Conservation (phyloP, 2,888 invertebrate species). For the Melipona beecheii region DNA sequence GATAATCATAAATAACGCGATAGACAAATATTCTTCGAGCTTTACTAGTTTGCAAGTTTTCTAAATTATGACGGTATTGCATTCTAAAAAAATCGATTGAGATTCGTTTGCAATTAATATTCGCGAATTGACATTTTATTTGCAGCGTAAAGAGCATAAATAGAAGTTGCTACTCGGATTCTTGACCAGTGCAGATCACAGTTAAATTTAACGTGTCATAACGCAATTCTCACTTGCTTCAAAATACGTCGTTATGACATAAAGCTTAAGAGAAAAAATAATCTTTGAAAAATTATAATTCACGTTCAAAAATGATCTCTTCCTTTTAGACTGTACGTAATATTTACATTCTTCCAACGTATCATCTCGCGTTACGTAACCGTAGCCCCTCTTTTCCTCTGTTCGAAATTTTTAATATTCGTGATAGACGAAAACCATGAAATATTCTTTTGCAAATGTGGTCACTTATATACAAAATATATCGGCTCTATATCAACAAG, state of each 20-base stretch:
- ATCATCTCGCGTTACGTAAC: neutral
- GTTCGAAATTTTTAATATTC: neutral
- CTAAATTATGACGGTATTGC: neutral
- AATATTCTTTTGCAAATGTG: too few relatives aligned
- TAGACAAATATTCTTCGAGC: neutral
- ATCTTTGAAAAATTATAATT: neutral
- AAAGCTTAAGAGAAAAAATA: neutral
- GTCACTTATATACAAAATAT: too few relatives aligned
- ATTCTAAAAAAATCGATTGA: neutral
- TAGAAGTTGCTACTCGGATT: too few relatives aligned
- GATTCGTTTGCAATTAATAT: neutral
- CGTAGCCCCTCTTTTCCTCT: neutral
- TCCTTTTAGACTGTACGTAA: neutral
- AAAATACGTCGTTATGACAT: neutral
- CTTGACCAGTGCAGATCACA: neutral
- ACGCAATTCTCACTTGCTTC: neutral
- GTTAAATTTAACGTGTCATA: neutral
- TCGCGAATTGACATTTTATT: neutral
- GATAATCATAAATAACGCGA: neutral
- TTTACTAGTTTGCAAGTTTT: neutral
- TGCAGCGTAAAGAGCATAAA: neutral
- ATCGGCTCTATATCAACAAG: too few relatives aligned
- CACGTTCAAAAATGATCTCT: neutral
- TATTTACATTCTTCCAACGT: neutral
- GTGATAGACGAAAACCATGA: too few relatives aligned